Conservation (phyloP, 2,888 invertebrate species). For the Baccha elongata region DNA sequence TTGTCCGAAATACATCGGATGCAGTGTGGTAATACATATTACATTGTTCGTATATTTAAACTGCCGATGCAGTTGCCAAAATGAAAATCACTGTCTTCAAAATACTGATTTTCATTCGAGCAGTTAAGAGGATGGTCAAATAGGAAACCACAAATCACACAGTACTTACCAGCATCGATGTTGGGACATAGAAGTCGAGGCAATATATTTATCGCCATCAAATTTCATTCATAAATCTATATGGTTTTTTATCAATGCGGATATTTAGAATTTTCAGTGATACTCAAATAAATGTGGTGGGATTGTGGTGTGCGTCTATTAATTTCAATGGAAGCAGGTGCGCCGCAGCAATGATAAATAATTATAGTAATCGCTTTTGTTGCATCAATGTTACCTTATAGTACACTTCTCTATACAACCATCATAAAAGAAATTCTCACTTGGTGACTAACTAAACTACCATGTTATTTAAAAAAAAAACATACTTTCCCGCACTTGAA, state of each 20-base stretch:
- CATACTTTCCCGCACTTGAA: too few species aligned
- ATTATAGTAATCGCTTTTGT: constrained; percentile 49
- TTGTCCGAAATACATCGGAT: constrained; percentile 45
- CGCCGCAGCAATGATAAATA: constrained; percentile 38
- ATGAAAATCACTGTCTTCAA: constrained; percentile 35
- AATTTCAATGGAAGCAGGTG: constrained; percentile 43
- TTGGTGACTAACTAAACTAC: too few species aligned
- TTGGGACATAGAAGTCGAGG: background rate
- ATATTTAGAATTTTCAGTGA: constrained; percentile 25
- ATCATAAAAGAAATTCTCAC: constrained; percentile 57
- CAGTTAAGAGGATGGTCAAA: constrained; percentile 10
- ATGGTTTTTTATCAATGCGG: constrained; percentile 23
- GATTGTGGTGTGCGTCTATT: constrained; percentile 41
- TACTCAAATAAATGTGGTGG: constrained; percentile 56
- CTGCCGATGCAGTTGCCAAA: constrained; percentile 31
- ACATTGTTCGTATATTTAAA: too few species aligned
- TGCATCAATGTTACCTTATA: constrained; percentile 9
- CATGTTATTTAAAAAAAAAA: too few species aligned
- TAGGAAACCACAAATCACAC: constrained; percentile 51
- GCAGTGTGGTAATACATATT: constrained; percentile 24
- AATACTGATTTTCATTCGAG: constrained; percentile 9
- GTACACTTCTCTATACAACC: too few species aligned
- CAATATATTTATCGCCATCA: constrained; percentile 12
- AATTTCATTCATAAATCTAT: constrained; percentile 47
- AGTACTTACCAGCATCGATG: constrained; percentile 42